Conservation (phyloP, 2,113 vertebrate genomes). For the Romanogobio albipinnatus region DNA sequence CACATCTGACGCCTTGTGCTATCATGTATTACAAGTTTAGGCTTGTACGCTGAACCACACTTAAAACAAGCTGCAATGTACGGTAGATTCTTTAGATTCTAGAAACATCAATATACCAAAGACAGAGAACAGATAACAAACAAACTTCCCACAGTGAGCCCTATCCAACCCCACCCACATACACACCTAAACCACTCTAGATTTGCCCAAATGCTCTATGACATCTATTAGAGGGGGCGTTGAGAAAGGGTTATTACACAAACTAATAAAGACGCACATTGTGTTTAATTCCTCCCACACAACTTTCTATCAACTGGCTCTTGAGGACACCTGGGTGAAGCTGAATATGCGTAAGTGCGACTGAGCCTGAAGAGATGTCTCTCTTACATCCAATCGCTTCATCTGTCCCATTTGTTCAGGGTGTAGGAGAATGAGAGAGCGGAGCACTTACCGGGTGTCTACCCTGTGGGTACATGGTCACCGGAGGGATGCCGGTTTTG, state of each 20-base stretch:
- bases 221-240: slow-evolving; percentile 52
- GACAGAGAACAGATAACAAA: slow-evolving; percentile 7
- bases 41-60: not conserved
- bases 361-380: slow-evolving; percentile 57
- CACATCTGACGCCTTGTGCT: not conserved
- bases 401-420: slow-evolving; percentile 56
- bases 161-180: slow-evolving; percentile 47
- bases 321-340: slow-evolving; percentile 67
- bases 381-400: slow-evolving; percentile 40
- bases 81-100: slow-evolving; percentile 8
- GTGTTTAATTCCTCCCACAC: slow-evolving; percentile 61
- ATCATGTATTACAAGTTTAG: not conserved
- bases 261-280: slow-evolving; percentile 41
- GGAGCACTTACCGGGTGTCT: slow-evolving; percentile 78
- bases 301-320: slow-evolving; percentile 62
- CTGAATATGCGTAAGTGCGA: slow-evolving; percentile 55
- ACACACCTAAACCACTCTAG: slow-evolving; percentile 10
- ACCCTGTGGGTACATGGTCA: slow-evolving; percentile 83
- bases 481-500: slow-evolving; percentile 64
- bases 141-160: slow-evolving; percentile 6
- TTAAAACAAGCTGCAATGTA: slow-evolving; percentile 14
- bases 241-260: slow-evolving; percentile 48
- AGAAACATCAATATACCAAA: not conserved
- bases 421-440: slow-evolving; percentile 12
- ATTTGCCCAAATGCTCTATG: slow-evolving; percentile 28